phyloP scores from a whole-genome alignment of 2,888 invertebrate genomes.

The Ariolimax columbianus region DNA sequence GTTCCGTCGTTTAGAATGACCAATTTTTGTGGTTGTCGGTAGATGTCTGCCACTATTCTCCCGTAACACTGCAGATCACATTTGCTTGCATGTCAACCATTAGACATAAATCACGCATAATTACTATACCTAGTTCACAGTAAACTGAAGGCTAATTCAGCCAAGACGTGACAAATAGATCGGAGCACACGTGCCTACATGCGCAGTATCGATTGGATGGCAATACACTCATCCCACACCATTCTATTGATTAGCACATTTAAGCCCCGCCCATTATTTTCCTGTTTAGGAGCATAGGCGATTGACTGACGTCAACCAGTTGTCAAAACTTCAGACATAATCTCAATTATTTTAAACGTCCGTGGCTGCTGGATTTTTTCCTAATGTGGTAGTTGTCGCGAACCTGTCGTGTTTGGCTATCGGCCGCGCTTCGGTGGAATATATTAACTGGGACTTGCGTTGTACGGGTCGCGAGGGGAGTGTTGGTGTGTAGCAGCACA shows the following conservation, averaged over 20 bases:
- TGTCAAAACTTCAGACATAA: constrained; percentile 23
- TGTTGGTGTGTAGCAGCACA: too few species aligned
- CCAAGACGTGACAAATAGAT: background rate
- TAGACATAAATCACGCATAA: background rate
- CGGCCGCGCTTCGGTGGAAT: background rate
- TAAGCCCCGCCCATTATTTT: constrained; percentile 2
- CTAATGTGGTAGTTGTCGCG: background rate
- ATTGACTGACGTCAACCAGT: constrained; percentile 31
- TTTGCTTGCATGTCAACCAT: too few species aligned
- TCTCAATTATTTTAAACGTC: constrained; percentile 11
- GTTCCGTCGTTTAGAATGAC: too few species aligned
- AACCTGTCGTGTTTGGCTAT: background rate
- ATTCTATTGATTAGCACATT: constrained; percentile 23
- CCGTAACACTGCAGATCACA: too few species aligned
- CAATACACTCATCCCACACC: constrained; percentile 20
- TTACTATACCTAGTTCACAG: background rate
- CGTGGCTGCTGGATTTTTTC: background rate
- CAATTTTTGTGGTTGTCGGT: too few species aligned
- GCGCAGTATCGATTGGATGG: constrained; percentile 13
- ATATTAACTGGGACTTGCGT: background rate
- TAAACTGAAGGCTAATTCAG: background rate
- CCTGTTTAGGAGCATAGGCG: constrained; percentile 2
- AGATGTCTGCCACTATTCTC: too few species aligned
- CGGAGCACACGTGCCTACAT: constrained; percentile 18
- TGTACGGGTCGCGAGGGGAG: background rate